A percentile compares a stretch with the other conserved stretches of the same genome.
Evolutionary conservation across 2,888 invertebrate species (phyloP).

Genomic region (Plebejus anna): DNA sequence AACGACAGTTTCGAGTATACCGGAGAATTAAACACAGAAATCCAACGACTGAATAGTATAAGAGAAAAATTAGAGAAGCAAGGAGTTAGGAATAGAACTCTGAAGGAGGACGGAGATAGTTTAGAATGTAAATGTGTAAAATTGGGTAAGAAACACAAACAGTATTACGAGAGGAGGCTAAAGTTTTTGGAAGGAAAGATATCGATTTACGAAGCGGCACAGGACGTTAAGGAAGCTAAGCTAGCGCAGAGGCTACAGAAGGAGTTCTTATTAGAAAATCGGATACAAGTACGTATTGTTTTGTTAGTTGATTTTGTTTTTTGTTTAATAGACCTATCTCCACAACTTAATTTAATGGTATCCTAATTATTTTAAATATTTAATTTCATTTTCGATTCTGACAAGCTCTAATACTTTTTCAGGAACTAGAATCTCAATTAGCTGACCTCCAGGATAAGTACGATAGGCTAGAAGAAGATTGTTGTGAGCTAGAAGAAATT

Average conservation of each 20-base stretch:
- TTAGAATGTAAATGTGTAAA: constrained; percentile 75
- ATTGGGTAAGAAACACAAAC: constrained; percentile 79
- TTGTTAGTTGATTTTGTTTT: not conserved
- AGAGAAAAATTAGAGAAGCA: constrained; percentile 82
- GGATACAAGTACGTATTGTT: constrained; percentile 62
- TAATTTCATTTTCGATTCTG: too few relatives aligned
- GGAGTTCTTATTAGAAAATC: constrained; percentile 77
- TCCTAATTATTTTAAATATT: too few relatives aligned
- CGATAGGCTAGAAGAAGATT: constrained; percentile 83
- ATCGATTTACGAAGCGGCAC: constrained; percentile 83
- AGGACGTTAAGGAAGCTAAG: constrained; percentile 81
- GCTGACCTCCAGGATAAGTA: constrained; percentile 82
- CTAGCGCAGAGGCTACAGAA: constrained; percentile 82
- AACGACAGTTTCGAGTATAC: constrained; percentile 75
- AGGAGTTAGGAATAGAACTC: constrained; percentile 73
- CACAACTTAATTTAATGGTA: too few relatives aligned
- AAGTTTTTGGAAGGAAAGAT: constrained; percentile 83
- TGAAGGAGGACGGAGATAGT: constrained; percentile 66
- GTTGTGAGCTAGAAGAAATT: constrained; percentile 86
- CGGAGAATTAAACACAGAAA: constrained; percentile 80
- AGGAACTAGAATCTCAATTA: constrained; percentile 77
- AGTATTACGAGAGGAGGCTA: constrained; percentile 83
- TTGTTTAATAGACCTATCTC: not conserved
- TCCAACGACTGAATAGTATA: constrained; percentile 82
- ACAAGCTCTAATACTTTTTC: constrained; percentile 34